Evolutionary conservation across 2,888 invertebrate genomes (phyloP), one percentile per base, ranked within the genome.

Genomic region (Argyresthia goedartella): DNA sequence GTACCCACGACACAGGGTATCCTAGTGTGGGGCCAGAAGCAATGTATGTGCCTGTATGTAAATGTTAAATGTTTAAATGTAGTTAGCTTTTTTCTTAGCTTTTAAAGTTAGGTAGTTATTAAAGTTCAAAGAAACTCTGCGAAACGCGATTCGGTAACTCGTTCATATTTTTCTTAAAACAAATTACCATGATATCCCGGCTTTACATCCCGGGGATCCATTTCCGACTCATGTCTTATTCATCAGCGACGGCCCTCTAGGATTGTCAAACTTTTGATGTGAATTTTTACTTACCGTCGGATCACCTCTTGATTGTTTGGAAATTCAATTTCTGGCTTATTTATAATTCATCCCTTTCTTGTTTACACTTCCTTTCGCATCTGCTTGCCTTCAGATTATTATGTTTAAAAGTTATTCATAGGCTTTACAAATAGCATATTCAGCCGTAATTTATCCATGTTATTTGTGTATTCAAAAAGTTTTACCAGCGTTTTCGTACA

Each of bases 401-500:
- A 15, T 49, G 39, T 95, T 47, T 13, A 8, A 33, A 45, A 45
- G 10, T 1, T n/a, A 35, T n/a, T 11, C 34, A 34, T 13, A 13
- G n/a, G 1, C 8, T n/a, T 47, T 47, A 34, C n/a, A n/a, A 34
- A 34, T 34, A 11, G 34, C 34, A 13, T 15, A 13, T 10, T 15
- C 8, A 15, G 10, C 10, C 16, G 14, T 8, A 9, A 14, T 15
- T 14, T 16, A 15, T 15, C 4, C 9, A 8, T 2, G 1, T 16
- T 44, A 10, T 44, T 8, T 44, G 9, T 14, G 4, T 14, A 10
- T 16, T 16, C 13, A 42, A 42, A 9, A 15, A 44, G 16, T 16
- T 10, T 8, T n/a, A 4, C 9, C 8, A 4, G 10, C 8, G 8
- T 9, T 44, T 44, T 44, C 44, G 4, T 2, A 16, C 1, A 44